These are phyloP conservation scores for Ennomos quercinarius DNA, from an alignment of 2,888 invertebrate species.

Conservation along the genomic window DNA sequence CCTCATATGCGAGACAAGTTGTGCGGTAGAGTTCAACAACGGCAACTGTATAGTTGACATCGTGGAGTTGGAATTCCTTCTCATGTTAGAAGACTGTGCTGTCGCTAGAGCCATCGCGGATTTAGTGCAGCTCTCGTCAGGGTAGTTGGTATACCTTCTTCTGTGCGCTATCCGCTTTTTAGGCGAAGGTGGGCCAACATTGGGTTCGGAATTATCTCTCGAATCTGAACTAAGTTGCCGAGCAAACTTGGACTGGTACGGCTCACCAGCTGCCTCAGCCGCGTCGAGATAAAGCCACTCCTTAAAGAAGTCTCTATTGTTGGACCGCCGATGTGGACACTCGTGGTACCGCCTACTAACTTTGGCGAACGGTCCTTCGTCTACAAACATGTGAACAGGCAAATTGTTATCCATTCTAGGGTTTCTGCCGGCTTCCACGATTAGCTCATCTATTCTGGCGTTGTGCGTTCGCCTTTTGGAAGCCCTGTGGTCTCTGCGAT, in stretches of 20 bases:
- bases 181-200: conserved; percentile 77
- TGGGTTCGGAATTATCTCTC: conserved; percentile 80
- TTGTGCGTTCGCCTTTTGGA: conserved; percentile 67
- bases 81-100: conserved; percentile 80
- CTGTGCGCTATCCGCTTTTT: conserved; percentile 73
- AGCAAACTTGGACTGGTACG: conserved; percentile 81
- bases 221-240: conserved; percentile 84
- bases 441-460: conserved; percentile 70
- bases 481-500: conserved; percentile 63
- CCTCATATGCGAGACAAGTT: conserved; percentile 81
- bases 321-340: conserved; percentile 68
- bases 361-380: conserved; percentile 80
- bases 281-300: conserved; percentile 79
- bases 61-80: conserved; percentile 86
- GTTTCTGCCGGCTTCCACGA: conserved; percentile 66
- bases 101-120: conserved; percentile 79
- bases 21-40: conserved; percentile 78
- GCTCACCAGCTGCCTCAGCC: conserved; percentile 72
- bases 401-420: conserved; percentile 62
- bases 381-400: conserved; percentile 70
- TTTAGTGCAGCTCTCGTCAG: conserved; percentile 79
- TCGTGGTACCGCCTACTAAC: conserved; percentile 76
- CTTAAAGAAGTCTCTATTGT: conserved; percentile 75
- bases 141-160: conserved; percentile 74
- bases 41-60: conserved; percentile 87